Evolutionary conservation across 92 coral and sea anemone genomes (phyloP).

Genomic region (Siderastrea radians): DNA sequence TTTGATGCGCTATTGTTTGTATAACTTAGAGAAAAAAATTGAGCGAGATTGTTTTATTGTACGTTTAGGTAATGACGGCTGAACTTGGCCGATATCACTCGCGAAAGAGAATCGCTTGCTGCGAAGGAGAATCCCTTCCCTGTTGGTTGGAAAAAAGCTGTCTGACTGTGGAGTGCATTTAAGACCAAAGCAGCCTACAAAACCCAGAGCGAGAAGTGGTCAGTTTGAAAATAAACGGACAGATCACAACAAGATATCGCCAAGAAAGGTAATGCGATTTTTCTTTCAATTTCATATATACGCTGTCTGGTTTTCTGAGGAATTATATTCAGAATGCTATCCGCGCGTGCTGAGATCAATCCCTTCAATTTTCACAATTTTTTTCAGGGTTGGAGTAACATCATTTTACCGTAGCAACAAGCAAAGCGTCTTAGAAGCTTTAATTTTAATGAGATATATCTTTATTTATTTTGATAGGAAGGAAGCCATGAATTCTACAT

Average conservation of each 20-base stretch:
- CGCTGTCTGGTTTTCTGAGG: not conserved
- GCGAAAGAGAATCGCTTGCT: not conserved
- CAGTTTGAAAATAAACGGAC: not conserved
- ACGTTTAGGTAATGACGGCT: not conserved
- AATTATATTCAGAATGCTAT: no score
- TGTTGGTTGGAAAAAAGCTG: not conserved
- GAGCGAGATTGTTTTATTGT: conserved; percentile 2
- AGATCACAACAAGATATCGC: not conserved
- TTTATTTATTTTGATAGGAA: conserved; percentile 16
- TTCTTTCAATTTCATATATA: not conserved
- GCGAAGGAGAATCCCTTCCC: not conserved
- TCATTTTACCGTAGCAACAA: not conserved
- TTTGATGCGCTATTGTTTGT: conserved; percentile 35
- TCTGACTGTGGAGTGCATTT: not conserved
- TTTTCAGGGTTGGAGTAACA: not conserved
- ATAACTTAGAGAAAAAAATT: conserved; percentile 11
- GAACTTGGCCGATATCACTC: not conserved
- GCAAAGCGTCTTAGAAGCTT: not conserved
- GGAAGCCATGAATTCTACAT: conserved; percentile 5
- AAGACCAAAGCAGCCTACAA: no score
- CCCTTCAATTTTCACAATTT: no score
- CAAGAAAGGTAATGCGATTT: not conserved
- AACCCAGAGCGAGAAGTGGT: no score
- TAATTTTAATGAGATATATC: not conserved
- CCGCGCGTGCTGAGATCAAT: no score